Evolutionary conservation across 2,888 invertebrate species (phyloP), one percentile per base, ranked within the genome.

Genomic region (Papilio gigon): DNA sequence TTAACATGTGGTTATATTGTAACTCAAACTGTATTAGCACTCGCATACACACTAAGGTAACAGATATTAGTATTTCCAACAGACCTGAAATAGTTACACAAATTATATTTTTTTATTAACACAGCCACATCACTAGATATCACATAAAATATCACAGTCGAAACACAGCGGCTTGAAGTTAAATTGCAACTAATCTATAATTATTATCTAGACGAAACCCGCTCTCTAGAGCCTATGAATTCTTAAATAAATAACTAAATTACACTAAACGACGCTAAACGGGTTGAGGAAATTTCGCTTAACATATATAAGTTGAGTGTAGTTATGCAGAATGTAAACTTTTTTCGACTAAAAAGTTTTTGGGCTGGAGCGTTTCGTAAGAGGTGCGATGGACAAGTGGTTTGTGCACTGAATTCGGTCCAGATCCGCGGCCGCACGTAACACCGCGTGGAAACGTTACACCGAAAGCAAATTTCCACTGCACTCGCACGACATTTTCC

Each of bases 1-100:
- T 89, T 56, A 87, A 87, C 87, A 88, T 90, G 91, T 86, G 91
- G 91, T 91, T 86, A 83, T 86, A 83, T 82, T 84, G 89, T 89
- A 89, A 90, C 80, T 86, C 85, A 83, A 89, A 87, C 87, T 65
- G 53, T 53, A 69, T 65, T 65, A 82, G 83, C 88, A 88, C 88
- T 87, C 78, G 81, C 78, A 81, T 82, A 82, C 84, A 84, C 88
- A 89, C 82, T 82, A 88, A 89, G 85, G 88, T 87, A 89, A 89
- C 84, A 75, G 84, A 88, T 86, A 88, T 86, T 79, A 80, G 80
- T 82, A 87, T 86, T 88, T 88, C 89, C 85, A 84, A 84, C 85
- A 80, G 84, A 86, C 82, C 87, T 89, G 85, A 86, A 89, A 89
- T 84, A 84, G 85, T 84, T 85, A 77, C 85, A 80, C 81, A 75